phyloP scores from a whole-genome alignment of 1,140 invertebrate species.

The Tetramorium simillimum region DNA sequence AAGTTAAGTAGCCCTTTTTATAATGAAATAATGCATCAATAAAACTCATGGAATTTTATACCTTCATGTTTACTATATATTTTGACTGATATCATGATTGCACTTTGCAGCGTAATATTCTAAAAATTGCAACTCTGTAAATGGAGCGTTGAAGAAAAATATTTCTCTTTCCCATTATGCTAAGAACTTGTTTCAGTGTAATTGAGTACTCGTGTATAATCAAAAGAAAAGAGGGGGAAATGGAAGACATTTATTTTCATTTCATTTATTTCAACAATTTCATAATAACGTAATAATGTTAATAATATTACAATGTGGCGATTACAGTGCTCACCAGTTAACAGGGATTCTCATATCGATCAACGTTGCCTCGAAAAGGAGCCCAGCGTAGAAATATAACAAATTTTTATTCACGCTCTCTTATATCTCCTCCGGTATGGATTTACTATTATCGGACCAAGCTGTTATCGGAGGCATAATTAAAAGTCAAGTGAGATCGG shows the following conservation, averaged over 20 bases:
- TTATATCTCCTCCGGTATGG: conserved; percentile 79
- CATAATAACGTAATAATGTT: conserved; percentile 86
- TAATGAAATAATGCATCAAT: conserved; percentile 66
- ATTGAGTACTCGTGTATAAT: background rate
- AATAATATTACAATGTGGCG: conserved; percentile 85
- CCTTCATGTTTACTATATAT: background rate
- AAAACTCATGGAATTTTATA: conserved; percentile 53
- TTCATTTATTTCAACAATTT: conserved; percentile 86
- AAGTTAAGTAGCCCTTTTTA: conserved; percentile 66
- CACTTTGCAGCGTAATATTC: background rate
- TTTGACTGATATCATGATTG: background rate
- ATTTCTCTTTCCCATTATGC: background rate
- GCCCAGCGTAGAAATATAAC: conserved; percentile 85
- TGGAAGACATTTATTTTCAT: conserved; percentile 82
- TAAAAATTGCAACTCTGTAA: background rate
- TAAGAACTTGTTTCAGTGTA: background rate
- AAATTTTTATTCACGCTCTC: conserved; percentile 78
- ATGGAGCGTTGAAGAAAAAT: background rate
- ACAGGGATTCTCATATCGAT: conserved; percentile 85
- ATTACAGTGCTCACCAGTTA: conserved; percentile 85
- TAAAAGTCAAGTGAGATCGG: conserved; percentile 83
- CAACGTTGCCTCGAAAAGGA: conserved; percentile 85
- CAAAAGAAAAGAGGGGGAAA: conserved; percentile 67
- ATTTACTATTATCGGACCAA: conserved; percentile 84
- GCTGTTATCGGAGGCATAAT: conserved; percentile 83